A percentile compares a stretch with the other conserved stretches of the same genome.
phyloP scores from a whole-genome alignment of 1,140 invertebrate species.

The Tetraneura akinire region DNA sequence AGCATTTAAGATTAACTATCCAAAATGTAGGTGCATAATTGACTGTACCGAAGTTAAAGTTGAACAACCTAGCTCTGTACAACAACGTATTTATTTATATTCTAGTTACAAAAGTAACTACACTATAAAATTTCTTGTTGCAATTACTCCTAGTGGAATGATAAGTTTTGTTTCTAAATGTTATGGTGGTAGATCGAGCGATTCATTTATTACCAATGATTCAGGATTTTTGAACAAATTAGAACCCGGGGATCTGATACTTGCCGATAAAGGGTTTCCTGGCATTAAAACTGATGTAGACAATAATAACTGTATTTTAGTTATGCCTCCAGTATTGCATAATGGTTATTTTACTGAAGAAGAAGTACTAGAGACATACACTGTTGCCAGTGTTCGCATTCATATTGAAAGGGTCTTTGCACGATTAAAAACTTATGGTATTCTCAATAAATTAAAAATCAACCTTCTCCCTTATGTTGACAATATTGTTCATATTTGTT shows the following conservation, averaged over 20 bases:
- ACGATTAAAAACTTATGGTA: no score
- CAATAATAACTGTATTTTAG: not conserved
- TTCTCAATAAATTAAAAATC: no score
- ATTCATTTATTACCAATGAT: conserved; percentile 13
- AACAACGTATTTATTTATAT: not conserved
- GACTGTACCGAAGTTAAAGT: conserved; percentile 10
- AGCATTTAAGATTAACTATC: conserved; percentile 7
- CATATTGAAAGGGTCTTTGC: no score
- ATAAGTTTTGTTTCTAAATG: conserved; percentile 15
- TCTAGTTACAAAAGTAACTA: not conserved
- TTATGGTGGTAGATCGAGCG: not conserved
- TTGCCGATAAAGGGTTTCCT: not conserved
- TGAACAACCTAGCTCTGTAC: not conserved
- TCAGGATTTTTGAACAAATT: not conserved
- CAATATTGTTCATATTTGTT: no score
- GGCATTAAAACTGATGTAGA: not conserved
- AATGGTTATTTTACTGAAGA: no score
- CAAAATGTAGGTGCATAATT: not conserved
- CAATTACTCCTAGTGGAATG: not conserved
- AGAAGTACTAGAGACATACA: no score
- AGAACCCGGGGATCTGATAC: not conserved
- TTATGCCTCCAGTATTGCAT: no score
- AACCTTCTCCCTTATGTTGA: no score
- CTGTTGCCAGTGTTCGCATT: no score
- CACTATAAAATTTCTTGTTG: not conserved